A percentile compares a stretch with the other conserved stretches of the same genome.
Evolutionary conservation across 1,140 invertebrate species (phyloP).

Genomic region (Lasioglossum albipes): DNA sequence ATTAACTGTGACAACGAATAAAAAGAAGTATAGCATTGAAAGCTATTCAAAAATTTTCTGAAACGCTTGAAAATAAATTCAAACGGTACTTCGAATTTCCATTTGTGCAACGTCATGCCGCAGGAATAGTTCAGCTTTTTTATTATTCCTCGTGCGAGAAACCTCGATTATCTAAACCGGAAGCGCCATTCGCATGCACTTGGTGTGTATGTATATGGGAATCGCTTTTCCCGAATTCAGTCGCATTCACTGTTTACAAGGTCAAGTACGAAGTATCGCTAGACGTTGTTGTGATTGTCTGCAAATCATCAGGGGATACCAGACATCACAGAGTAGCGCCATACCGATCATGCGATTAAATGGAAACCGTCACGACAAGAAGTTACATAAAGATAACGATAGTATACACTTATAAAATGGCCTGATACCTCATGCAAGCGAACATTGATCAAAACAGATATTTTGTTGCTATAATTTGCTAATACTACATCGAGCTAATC

Average conservation of each 20-base stretch:
- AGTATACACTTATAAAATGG: background rate
- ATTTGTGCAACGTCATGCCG: background rate
- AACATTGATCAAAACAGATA: background rate
- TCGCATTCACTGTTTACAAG: background rate
- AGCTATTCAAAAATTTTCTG: too few species aligned
- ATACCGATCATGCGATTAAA: background rate
- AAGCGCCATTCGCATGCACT: too few species aligned
- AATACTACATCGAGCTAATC: too few species aligned
- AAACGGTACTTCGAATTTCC: background rate
- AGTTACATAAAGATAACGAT: conserved; percentile 14
- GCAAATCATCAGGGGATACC: background rate
- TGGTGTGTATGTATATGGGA: too few species aligned
- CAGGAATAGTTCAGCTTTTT: background rate
- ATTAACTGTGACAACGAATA: too few species aligned
- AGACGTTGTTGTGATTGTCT: background rate
- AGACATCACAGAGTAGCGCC: background rate
- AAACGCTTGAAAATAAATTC: background rate
- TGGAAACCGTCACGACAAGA: background rate
- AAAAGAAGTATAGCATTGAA: too few species aligned
- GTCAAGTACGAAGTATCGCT: background rate
- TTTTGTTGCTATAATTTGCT: background rate
- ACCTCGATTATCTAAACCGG: background rate
- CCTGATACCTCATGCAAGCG: background rate
- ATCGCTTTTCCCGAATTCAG: background rate
- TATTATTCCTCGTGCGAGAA: too few species aligned